Percentiles rank a stretch among this genome's conserved stretches.
These are phyloP conservation scores for Graphium colonna DNA, from an alignment of 2,888 invertebrate genomes.

Conservation along the genomic window DNA sequence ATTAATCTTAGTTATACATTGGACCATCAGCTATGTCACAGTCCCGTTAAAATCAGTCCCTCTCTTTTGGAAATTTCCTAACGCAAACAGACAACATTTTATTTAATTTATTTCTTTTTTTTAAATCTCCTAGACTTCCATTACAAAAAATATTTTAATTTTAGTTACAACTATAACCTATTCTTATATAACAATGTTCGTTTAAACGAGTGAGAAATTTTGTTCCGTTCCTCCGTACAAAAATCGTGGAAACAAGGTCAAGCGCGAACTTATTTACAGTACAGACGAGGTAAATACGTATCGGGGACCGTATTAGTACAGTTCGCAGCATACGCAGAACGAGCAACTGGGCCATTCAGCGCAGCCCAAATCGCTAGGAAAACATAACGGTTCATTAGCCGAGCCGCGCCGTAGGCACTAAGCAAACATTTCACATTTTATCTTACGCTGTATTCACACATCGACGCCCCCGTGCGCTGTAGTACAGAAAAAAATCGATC, in stretches of 20 bases:
- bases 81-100: no score
- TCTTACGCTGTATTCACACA: slow-evolving; percentile 59
- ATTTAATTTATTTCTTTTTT: no score
- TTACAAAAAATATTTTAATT: no score
- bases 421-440: slow-evolving; percentile 67
- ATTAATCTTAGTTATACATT: no score
- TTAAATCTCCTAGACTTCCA: no score
- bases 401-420: slow-evolving; percentile 47
- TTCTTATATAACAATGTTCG: no score
- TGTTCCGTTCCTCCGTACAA: no score
- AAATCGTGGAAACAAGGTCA: not conserved
- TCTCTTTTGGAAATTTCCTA: no score
- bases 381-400: slow-evolving; percentile 78
- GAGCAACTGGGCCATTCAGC: slow-evolving; percentile 43
- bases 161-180: no score
- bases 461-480: slow-evolving; percentile 42
- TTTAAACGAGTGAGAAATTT: no score
- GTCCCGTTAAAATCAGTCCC: no score
- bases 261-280: slow-evolving; percentile 10
- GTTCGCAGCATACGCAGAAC: slow-evolving; percentile 29
- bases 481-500: slow-evolving; percentile 31
- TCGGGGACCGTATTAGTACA: slow-evolving; percentile 22
- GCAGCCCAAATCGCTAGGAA: slow-evolving; percentile 63
- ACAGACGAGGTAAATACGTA: not conserved
- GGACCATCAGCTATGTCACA: no score